These are phyloP conservation scores for Acrobasis consociella DNA, from an alignment of 2,888 invertebrate species.

Conservation along the genomic window DNA sequence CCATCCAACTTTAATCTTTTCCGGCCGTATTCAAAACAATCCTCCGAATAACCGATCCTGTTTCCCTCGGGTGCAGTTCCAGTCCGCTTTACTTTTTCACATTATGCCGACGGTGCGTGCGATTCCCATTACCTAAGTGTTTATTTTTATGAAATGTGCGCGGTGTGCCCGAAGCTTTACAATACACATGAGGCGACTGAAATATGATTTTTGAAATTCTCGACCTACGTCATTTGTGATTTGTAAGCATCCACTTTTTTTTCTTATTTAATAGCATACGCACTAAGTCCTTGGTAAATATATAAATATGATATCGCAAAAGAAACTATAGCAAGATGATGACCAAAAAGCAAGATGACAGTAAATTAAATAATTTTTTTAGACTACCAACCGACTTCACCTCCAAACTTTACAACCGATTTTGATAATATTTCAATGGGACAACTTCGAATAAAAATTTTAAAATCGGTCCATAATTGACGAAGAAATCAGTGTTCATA, in stretches of 20 bases:
- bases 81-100: conserved; percentile 73
- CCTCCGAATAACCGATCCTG: conserved; percentile 76
- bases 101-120: conserved; percentile 58
- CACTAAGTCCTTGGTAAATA: neutral
- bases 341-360: too few species aligned
- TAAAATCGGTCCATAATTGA: too few species aligned
- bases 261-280: neutral
- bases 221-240: conserved; percentile 28
- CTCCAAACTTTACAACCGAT: too few species aligned
- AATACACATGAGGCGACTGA: conserved; percentile 57
- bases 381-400: too few species aligned
- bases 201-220: conserved; percentile 41
- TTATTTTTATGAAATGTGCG: conserved; percentile 72
- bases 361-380: too few species aligned
- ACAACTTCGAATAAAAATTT: too few species aligned
- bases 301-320: too few species aligned
- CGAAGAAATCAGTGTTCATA: too few species aligned
- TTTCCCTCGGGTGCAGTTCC: conserved; percentile 72
- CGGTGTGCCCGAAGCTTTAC: conserved; percentile 52
- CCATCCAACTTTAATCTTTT: conserved; percentile 16
- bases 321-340: too few species aligned
- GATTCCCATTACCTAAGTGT: conserved; percentile 73
- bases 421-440: too few species aligned
- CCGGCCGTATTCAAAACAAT: conserved; percentile 74
- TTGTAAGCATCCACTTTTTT: neutral